These are phyloP conservation scores for Himantopus leucocephalus DNA, from an alignment of 2,113 vertebrate genomes.

Conservation along the genomic window DNA sequence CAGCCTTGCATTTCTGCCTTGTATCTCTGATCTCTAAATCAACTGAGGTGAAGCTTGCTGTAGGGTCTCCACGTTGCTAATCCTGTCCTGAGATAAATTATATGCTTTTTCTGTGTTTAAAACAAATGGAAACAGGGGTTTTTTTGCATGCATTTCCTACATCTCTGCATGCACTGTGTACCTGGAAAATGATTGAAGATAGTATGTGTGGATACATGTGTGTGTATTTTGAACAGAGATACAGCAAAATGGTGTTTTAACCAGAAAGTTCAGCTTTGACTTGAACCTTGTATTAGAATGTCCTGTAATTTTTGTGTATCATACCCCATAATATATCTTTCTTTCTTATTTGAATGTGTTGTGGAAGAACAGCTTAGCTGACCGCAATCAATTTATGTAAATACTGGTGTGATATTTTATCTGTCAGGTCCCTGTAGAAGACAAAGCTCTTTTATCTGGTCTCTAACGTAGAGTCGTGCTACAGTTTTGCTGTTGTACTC, in stretches of 20 bases:
- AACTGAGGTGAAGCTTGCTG: neutral
- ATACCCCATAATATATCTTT: neutral
- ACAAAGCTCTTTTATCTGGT: neutral
- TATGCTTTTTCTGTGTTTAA: neutral
- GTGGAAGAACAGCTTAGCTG: neutral
- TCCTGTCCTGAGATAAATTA: neutral
- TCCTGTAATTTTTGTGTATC: neutral
- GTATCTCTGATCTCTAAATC: neutral
- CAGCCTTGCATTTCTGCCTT: neutral
- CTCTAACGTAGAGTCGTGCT: neutral
- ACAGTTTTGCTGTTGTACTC: too few relatives aligned
- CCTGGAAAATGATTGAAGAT: neutral
- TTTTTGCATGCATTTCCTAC: neutral
- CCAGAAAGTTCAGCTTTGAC: neutral
- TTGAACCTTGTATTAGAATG: neutral
- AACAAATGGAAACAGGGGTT: neutral
- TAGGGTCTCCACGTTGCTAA: neutral
- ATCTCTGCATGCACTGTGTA: neutral
- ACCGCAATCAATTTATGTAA: neutral
- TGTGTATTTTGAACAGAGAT: neutral
- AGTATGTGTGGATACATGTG: neutral
- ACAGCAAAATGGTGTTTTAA: neutral
- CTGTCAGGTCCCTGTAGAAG: neutral
- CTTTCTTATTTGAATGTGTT: neutral
- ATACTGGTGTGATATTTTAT: neutral